Base-by-base conservation (phyloP, 2,888 invertebrate species). In the Cryptus viduatorius region DNA sequence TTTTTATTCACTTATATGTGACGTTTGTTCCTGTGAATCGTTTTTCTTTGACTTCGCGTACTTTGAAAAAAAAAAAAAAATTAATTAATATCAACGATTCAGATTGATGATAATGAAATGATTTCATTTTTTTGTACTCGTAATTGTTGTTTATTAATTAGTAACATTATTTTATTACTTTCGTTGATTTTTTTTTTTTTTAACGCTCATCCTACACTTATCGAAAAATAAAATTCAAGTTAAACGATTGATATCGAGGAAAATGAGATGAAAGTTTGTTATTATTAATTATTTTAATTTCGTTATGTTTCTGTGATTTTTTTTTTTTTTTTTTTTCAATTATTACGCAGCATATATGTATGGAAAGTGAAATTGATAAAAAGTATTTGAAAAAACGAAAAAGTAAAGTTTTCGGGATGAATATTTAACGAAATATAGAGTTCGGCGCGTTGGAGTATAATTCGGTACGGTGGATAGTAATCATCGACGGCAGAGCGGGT, bases 401-500 rank as follows among this genome's bases (percentile, higher is more conserved):
- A 68, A 24, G 24, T n/a, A 29, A 14, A 44, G 19, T 48, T 44
- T 48, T 29, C n/a, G 2, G 19, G 10, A 10, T 19, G 1, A 16
- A 24, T 19, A 12, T 24, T 24, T 29, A 29, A 48, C 31, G 29
- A 31, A 68, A 4, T 46, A 68, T 29, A 19, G 42, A 42, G 44
- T 67, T 12, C 10, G 4, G 4, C 44, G 48, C 14, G 24, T 48
- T 29, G 12, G 48, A 68, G 68, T 48, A 48, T 68, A 31, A 61
- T 68, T 46, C 7, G 14, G 68, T 46, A 59, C 46, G 59, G 4
- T 42, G 31, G n/a, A 56, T 77, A 37, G 71, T 65, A 56, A 82
- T 77, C 56, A 82, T 77, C 71, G 77, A 71, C 50, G 31, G 44
- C 44, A 44, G 44, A 69, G 61, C 61, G 69, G 61, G 61, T 69